phyloP scores from a whole-genome alignment of 2,797 vertebrate species.

The Bradypodion ventrale region DNA sequence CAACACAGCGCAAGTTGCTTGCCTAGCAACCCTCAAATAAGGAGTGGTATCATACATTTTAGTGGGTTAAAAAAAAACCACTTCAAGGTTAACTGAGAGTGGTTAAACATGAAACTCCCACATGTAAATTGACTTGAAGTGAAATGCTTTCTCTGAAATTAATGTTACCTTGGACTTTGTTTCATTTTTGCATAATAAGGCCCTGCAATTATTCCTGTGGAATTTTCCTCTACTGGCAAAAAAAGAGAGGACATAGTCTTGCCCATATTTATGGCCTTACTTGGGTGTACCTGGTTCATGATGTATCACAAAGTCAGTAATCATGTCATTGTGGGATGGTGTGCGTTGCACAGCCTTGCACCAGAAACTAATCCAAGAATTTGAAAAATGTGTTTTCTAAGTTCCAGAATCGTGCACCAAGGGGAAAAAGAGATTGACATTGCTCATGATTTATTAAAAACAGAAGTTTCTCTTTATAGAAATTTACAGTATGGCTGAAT shows the following conservation, averaged over 20 bases:
- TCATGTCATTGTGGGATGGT: slow-evolving; percentile 10
- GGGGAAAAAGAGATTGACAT: neutral
- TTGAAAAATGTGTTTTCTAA: neutral
- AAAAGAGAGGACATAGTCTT: slow-evolving; percentile 20
- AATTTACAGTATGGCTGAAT: neutral
- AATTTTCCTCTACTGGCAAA: slow-evolving; percentile 40
- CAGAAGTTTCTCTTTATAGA: neutral
- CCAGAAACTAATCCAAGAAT: slow-evolving; percentile 15
- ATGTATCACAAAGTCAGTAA: slow-evolving; percentile 8
- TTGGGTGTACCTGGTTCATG: slow-evolving; percentile 11
- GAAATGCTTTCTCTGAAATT: slow-evolving; percentile 45
- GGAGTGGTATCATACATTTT: slow-evolving; percentile 29
- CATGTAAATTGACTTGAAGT: slow-evolving; percentile 37
- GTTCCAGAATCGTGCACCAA: neutral
- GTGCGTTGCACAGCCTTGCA: slow-evolving; percentile 25
- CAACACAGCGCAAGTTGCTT: slow-evolving; percentile 57
- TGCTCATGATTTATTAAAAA: neutral
- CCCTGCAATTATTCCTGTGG: slow-evolving; percentile 38
- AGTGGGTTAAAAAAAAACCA: slow-evolving; percentile 20
- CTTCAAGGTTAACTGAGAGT: slow-evolving; percentile 35
- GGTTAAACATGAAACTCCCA: slow-evolving; percentile 52
- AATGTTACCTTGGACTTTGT: slow-evolving; percentile 68
- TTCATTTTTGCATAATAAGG: slow-evolving; percentile 56
- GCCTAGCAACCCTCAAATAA: slow-evolving; percentile 46
- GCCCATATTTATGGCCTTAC: slow-evolving; percentile 51